Evolutionary conservation across 2,888 invertebrate genomes (phyloP).

Genomic region (Drosophila gaucha): DNA sequence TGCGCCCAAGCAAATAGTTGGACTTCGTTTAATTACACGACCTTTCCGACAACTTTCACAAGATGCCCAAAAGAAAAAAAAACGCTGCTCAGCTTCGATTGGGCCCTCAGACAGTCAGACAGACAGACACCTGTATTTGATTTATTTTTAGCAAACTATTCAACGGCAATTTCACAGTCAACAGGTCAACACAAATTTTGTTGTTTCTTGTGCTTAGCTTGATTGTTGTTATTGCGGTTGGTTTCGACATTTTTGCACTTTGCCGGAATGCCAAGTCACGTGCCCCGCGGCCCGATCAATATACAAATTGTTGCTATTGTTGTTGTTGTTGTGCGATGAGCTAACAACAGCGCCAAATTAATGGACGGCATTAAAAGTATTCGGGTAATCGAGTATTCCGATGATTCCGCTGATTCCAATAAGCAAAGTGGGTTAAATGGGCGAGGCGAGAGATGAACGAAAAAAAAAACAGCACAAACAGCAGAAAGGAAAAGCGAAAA

Average conservation of each 20-base stretch:
- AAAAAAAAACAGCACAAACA: neutral
- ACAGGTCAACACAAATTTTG: conserved; percentile 43
- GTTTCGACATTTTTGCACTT: conserved; percentile 42
- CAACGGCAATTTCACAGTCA: conserved; percentile 51
- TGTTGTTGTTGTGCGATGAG: conserved; percentile 46
- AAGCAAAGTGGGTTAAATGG: conserved; percentile 60
- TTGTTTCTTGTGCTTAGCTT: no score
- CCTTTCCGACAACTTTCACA: conserved; percentile 49
- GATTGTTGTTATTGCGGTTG: conserved; percentile 9
- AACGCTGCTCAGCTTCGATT: neutral
- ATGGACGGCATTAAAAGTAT: conserved; percentile 48
- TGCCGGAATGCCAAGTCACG: conserved; percentile 65
- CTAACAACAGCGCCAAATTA: conserved; percentile 56
- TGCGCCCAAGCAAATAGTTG: conserved; percentile 8
- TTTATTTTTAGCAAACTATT: conserved; percentile 63
- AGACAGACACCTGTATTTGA: conserved; percentile 41
- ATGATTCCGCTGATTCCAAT: conserved; percentile 47
- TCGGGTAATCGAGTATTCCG: conserved; percentile 42
- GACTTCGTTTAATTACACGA: conserved; percentile 37
- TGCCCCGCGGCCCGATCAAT: conserved; percentile 53
- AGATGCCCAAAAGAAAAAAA: conserved; percentile 10
- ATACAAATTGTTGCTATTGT: conserved; percentile 18
- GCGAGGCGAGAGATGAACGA: conserved; percentile 18
- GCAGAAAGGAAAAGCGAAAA: conserved; percentile 5
- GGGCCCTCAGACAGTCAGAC: conserved; percentile 1